Base-by-base conservation (phyloP, 2,113 vertebrate genomes). In the Trinectes maculatus region DNA sequence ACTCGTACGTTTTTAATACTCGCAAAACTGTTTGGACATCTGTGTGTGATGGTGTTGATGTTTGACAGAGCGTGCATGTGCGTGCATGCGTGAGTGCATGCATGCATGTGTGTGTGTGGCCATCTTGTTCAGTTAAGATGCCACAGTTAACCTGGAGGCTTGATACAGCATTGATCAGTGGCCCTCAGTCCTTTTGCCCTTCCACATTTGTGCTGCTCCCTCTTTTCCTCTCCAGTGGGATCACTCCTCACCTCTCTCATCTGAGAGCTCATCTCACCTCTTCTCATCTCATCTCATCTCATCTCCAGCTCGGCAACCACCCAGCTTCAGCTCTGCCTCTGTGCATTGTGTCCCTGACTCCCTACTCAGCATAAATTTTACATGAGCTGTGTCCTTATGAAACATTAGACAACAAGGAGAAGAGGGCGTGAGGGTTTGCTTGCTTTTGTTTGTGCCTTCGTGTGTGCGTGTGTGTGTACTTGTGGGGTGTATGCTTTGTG, bases 1-100 rank as follows among this genome's bases (percentile, higher is more conserved):
- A 97, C 87, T 99, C 97, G 97, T 99, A 93, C 96, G 95, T 95
- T 13, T 15, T 48, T 2, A 6, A 15, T 13, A 2, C 57, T 8
- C 8, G 0, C 1, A 42, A 72, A 52, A 11, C 28, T 4, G 18
- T 44, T 37, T 12, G 8, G 8, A 42, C n/a, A 2, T 7, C 8
- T 21, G 1, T 4, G 3, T 43, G 18, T 55, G 21, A 16, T 9
- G 11, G 42, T 73, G 19, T 1, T 2, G 8, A 6, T 2, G 7
- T 22, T 3, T 24, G 46, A 63, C 15, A 13, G 62, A 63, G 39
- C 31, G 34, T 12, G 11, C 31, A 40, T 22, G 11, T 53, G 48
- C 15, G 18, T 7, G 39, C 10, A 8, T 10, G 8, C 19, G 47
- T 53, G 48, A 8, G 28, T 47, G 36, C 19, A n/a, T 56, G 34